phyloP scores from a whole-genome alignment of 2,888 invertebrate genomes.

The Venusia cambrica region DNA sequence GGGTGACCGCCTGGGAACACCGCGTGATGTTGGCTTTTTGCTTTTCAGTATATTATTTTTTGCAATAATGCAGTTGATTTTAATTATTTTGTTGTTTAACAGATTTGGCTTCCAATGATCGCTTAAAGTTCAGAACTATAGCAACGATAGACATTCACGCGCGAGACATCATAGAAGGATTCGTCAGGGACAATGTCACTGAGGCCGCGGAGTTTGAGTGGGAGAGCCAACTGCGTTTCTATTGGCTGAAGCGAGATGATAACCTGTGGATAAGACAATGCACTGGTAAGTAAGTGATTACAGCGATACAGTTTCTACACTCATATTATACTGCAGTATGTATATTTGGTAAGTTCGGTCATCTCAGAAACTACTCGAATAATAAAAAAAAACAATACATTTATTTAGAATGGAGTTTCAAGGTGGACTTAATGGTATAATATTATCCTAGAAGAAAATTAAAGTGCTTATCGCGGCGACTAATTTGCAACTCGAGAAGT shows the following conservation, averaged over 20 bases:
- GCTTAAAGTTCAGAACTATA: conserved; percentile 93
- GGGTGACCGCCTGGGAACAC: conserved; percentile 63
- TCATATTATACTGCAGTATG: too few relatives aligned
- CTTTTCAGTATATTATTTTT: conserved; percentile 1
- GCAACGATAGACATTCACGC: conserved; percentile 96
- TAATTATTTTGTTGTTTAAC: conserved; percentile 31
- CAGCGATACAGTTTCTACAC: too few relatives aligned
- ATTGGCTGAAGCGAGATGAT: conserved; percentile 92
- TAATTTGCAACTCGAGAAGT: too few relatives aligned
- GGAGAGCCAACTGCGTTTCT: conserved; percentile 96
- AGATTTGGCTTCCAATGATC: conserved; percentile 89
- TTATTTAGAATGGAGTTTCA: too few relatives aligned
- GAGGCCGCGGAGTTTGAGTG: conserved; percentile 94
- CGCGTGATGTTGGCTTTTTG: conserved; percentile 53
- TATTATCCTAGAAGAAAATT: too few relatives aligned
- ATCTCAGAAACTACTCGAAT: too few relatives aligned
- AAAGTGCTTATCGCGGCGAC: too few relatives aligned
- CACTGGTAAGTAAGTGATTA: conserved; percentile 79
- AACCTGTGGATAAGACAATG: conserved; percentile 92
- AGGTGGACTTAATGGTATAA: too few relatives aligned
- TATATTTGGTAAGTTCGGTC: too few relatives aligned
- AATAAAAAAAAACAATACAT: too few relatives aligned
- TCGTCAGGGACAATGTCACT: conserved; percentile 90
- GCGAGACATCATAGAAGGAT: conserved; percentile 92
- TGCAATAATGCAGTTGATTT: background rate